Base-by-base conservation (phyloP, 1,140 invertebrate species). In the Dendrolimus kikuchii region DNA sequence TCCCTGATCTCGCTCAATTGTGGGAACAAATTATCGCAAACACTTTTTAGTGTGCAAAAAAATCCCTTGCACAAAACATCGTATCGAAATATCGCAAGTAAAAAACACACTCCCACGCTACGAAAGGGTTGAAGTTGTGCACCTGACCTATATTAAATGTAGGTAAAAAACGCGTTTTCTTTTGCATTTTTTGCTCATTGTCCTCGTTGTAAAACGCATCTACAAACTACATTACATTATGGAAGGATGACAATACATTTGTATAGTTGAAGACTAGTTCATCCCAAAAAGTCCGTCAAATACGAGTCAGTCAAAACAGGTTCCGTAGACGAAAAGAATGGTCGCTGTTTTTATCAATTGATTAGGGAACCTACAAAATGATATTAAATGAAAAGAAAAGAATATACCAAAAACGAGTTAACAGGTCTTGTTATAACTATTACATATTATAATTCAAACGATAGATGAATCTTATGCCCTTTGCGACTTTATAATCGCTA, bases 21-120 rank as follows among this genome's bases (percentile, higher is more conserved):
- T 86, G 82, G 77, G 82, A 86, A 86, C 83, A 86, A 86, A 86
- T 86, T 84, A 84, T 86, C 70, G 79, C 81, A 86, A 83, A 86
- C 80, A 86, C 80, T 77, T 78, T 50, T 54, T 47, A 53, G 56
- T 68, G 60, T 71, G 64, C 60, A 74, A 74, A 83, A n/a, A 84
- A 81, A 78, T 66, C 60, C 51, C 55, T 73, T 75, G 74, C 77
- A 81, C 74, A 82, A 85, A 44, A 66, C 23, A 23, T 23, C 23
- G 23, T 23, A 23, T 23, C 23, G 23, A 23, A 1, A 53, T 59
- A 60, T 66, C 55, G 36, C 60, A 43, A 45, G 57, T 59, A 70
- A 77, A 85, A 83, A 81, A 70, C 50, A 53, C 60, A 81, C 83
- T 84, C 83, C 83, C 83, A 86, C 83, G 81, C 75, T 71, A 53